Percentiles rank a stretch among this genome's conserved stretches.
Evolutionary conservation across 2,888 invertebrate species (phyloP).

Genomic region (Heteromurus nitidus): DNA sequence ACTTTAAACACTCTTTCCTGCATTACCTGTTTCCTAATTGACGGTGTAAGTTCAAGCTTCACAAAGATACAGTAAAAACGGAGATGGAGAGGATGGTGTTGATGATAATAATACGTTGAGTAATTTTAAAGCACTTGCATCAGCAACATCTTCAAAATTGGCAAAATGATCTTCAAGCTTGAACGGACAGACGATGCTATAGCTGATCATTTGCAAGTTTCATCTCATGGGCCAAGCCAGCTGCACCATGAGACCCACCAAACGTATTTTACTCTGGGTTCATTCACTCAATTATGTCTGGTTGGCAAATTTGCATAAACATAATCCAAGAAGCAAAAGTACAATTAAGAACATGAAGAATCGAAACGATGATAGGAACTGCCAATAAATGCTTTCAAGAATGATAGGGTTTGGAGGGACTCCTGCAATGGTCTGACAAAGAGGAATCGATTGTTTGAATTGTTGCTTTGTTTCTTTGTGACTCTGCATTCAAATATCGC

Average conservation of each 20-base stretch:
- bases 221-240: no score
- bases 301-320: constrained; percentile 51
- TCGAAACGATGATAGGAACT: constrained; percentile 2
- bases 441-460: no score
- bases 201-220: no score
- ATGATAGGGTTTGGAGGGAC: no score
- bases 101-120: no score
- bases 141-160: background rate
- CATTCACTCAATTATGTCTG: constrained; percentile 55
- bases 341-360: constrained; percentile 18
- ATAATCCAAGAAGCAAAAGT: constrained; percentile 15
- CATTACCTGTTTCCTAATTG: constrained; percentile 25
- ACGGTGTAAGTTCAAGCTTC: background rate
- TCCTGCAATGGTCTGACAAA: no score
- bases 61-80: background rate
- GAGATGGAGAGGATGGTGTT: background rate
- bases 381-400: no score
- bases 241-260: no score
- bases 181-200: no score
- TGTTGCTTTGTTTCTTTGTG: no score
- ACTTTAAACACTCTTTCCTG: background rate
- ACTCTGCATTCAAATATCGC: no score
- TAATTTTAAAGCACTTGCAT: background rate
- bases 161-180: no score
- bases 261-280: constrained; percentile 29